phyloP scores from a whole-genome alignment of 2,113 vertebrate genomes.

The Scophthalmus maximus region DNA sequence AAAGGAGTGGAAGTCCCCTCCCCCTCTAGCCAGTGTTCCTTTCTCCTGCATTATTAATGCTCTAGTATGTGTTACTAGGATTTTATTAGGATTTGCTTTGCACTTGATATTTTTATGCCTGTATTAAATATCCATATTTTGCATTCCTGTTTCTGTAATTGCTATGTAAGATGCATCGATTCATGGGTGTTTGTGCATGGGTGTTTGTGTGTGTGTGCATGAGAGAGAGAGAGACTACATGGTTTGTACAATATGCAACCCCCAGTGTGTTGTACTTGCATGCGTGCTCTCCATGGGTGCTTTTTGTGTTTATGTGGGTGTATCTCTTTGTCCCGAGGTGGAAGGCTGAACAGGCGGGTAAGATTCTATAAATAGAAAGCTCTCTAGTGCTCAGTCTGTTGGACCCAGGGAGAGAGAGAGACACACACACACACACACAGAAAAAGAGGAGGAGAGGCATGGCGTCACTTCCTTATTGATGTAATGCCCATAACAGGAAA shows the following conservation, averaged over 20 bases:
- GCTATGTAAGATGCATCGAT: no score
- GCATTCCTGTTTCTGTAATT: not conserved
- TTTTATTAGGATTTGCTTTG: constrained; percentile 13
- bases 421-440: constrained; percentile 22
- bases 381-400: constrained; percentile 49
- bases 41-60: constrained; percentile 64
- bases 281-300: constrained; percentile 34
- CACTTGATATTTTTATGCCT: constrained; percentile 3
- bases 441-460: constrained; percentile 20
- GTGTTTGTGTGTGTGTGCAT: not conserved
- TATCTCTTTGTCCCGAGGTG: constrained; percentile 61
- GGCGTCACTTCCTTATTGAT: constrained; percentile 46
- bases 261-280: constrained; percentile 41
- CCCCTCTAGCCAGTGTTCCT: constrained; percentile 34
- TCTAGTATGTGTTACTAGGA: constrained; percentile 9
- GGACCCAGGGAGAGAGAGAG: constrained; percentile 28
- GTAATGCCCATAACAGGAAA: constrained; percentile 46
- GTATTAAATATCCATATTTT: constrained; percentile 1
- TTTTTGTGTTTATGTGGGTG: constrained; percentile 66
- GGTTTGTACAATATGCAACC: constrained; percentile 5
- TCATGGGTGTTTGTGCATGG: no score
- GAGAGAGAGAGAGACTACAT: no score
- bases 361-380: constrained; percentile 72
- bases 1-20: constrained; percentile 9
- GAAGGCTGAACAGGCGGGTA: constrained; percentile 55